These are phyloP conservation scores for Eutolmus rufibarbis DNA, from an alignment of 2,888 invertebrate species.

Conservation along the genomic window DNA sequence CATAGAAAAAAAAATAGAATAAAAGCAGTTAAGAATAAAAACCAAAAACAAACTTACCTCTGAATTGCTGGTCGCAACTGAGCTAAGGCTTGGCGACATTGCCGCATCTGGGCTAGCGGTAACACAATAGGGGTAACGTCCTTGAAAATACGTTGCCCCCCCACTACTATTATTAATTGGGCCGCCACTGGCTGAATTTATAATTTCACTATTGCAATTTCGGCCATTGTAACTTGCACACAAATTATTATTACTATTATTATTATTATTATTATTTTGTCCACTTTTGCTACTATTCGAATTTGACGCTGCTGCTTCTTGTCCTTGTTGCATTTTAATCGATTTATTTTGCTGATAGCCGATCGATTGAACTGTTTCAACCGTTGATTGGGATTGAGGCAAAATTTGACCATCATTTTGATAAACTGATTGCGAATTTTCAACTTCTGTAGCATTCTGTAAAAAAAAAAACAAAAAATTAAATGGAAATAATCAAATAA, in stretches of 20 bases:
- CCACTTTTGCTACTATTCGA: not conserved
- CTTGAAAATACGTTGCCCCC: conserved; percentile 56
- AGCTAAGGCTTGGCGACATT: conserved; percentile 76
- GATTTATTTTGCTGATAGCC: not conserved
- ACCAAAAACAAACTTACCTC: conserved; percentile 68
- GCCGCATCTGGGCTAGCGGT: conserved; percentile 63
- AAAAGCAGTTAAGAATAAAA: conserved; percentile 53
- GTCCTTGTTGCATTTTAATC: not conserved
- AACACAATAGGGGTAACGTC: conserved; percentile 64
- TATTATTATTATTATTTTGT: not conserved
- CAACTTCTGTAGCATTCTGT: not conserved
- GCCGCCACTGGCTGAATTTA: not conserved
- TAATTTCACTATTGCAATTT: conserved; percentile 47
- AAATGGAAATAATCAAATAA: not conserved
- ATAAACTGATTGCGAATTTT: not conserved
- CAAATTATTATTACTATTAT: not conserved
- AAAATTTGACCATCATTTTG: not conserved
- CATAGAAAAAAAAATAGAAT: conserved; percentile 63
- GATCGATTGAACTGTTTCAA: not conserved
- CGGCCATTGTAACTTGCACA: conserved; percentile 42
- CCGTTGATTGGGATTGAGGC: not conserved
- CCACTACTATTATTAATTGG: not conserved
- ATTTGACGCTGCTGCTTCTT: not conserved
- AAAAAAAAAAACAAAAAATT: not conserved
- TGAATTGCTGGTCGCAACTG: conserved; percentile 80